Evolutionary conservation across 2,797 vertebrate genomes (phyloP).

Genomic region (Trachops cirrhosus): DNA sequence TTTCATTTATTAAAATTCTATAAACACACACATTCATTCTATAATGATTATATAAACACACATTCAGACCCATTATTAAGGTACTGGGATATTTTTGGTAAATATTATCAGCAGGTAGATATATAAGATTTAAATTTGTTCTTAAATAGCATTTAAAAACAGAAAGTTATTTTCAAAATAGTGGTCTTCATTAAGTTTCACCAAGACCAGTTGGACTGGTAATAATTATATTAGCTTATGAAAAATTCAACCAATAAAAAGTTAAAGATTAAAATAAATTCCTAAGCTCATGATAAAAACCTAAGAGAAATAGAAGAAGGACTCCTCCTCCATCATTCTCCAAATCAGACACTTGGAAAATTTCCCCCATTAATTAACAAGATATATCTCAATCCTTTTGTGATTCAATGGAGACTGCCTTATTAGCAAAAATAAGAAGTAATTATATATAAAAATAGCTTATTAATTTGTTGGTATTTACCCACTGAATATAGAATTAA

Average conservation of each 20-base stretch:
- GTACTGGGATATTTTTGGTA: slow-evolving; percentile 46
- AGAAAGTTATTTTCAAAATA: slow-evolving; percentile 12
- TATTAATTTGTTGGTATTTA: background rate
- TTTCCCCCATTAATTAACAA: background rate
- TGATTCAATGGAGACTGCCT: background rate
- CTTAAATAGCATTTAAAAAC: background rate
- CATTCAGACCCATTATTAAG: slow-evolving; percentile 44
- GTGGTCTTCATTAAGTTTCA: background rate
- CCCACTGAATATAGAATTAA: background rate
- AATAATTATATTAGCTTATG: background rate
- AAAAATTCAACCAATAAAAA: background rate
- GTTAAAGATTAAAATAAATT: background rate
- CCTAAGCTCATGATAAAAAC: background rate
- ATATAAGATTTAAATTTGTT: background rate
- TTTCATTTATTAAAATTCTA: slow-evolving; percentile 67
- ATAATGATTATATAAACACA: slow-evolving; percentile 53
- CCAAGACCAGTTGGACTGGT: background rate
- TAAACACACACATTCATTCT: slow-evolving; percentile 49
- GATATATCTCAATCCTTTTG: background rate
- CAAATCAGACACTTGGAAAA: background rate
- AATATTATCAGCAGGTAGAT: slow-evolving; percentile 42
- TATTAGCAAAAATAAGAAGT: background rate
- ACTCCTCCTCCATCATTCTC: background rate
- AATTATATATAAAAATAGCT: background rate
- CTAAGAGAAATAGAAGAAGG: background rate